phyloP scores from a whole-genome alignment of 2,113 vertebrate species.

The Sylvilagus bachmani region DNA sequence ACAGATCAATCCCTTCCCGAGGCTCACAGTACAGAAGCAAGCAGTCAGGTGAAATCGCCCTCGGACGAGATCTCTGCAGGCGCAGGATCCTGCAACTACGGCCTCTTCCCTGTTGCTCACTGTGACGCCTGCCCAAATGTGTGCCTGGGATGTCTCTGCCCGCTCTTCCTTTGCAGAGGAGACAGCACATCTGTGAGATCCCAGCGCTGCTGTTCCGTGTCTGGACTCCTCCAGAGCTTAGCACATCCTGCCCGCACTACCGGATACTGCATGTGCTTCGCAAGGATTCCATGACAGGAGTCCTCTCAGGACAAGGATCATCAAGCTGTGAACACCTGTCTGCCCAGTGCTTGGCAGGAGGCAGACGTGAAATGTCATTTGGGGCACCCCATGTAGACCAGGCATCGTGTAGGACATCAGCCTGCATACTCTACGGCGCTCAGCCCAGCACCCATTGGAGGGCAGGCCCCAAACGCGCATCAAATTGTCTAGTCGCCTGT shows the following conservation, averaged over 20 bases:
- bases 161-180: not conserved
- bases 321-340: not conserved
- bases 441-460: not conserved
- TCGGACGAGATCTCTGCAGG: not conserved
- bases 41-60: not conserved
- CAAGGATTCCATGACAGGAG: not conserved
- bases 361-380: not conserved
- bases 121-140: not conserved
- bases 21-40: not conserved
- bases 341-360: not conserved
- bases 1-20: not conserved
- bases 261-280: not conserved
- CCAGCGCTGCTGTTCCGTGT: not conserved
- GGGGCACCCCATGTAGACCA: accelerated
- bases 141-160: not conserved
- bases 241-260: not conserved
- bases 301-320: not conserved
- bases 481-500: not conserved
- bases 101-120: not conserved
- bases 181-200: not conserved
- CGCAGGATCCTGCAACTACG: not conserved
- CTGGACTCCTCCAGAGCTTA: not conserved
- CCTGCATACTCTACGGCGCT: not conserved
- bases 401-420: not conserved
- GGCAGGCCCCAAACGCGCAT: not conserved